These are phyloP conservation scores for Cygnus atratus DNA, from an alignment of 2,113 vertebrate genomes.

Conservation along the genomic window DNA sequence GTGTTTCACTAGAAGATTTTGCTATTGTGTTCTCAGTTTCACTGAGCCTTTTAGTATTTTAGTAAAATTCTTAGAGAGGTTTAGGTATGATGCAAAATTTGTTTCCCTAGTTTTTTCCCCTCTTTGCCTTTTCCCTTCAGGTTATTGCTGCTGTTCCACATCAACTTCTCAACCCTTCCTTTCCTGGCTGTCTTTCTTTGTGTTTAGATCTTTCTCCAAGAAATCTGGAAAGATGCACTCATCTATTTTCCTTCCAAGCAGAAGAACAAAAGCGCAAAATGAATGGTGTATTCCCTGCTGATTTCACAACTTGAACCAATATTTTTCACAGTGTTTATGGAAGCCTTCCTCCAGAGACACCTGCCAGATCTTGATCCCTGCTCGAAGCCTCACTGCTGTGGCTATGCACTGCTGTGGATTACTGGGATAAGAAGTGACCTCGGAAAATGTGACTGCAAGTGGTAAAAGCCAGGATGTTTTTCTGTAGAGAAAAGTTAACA, in stretches of 20 bases:
- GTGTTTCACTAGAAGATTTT: not conserved
- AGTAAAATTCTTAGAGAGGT: not conserved
- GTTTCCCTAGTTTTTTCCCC: not conserved
- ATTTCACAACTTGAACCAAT: constrained; percentile 22
- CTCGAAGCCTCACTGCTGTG: not conserved
- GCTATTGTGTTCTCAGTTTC: not conserved
- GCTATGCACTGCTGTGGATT: not conserved
- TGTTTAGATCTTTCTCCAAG: constrained; percentile 46
- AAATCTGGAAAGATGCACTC: constrained; percentile 30
- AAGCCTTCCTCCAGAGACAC: constrained; percentile 12
- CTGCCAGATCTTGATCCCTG: constrained; percentile 14
- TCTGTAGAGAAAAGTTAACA: not conserved
- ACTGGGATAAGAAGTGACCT: constrained; percentile 8
- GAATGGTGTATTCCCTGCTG: constrained; percentile 28
- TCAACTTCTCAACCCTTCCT: constrained; percentile 17
- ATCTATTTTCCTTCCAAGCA: constrained; percentile 39
- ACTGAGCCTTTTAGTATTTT: not conserved
- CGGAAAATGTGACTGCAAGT: not conserved
- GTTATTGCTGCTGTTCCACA: not conserved
- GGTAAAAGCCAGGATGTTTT: not conserved
- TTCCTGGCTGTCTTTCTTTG: not conserved
- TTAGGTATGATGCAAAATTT: not conserved
- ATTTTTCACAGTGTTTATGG: not conserved
- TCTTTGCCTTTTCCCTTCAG: not conserved
- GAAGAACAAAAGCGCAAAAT: constrained; percentile 1